Evolutionary conservation across 2,797 vertebrate species (phyloP), one percentile per base, ranked within the genome.

Genomic region (Urocyon cinereoargenteus): DNA sequence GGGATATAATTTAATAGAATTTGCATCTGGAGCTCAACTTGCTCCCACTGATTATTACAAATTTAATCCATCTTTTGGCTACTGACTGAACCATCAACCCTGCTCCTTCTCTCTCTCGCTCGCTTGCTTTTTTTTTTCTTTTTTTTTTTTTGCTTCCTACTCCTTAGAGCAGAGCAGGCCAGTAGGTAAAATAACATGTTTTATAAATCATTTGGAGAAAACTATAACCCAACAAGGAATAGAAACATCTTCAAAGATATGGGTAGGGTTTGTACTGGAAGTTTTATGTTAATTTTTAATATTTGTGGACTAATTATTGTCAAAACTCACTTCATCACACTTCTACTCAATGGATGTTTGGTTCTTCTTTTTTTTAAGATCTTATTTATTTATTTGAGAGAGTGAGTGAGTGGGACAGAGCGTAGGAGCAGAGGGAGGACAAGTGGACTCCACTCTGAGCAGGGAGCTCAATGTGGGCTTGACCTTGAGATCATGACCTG

Each of bases 31-130:
- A 82, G 10, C 8, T 2, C 4, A 34, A n/a, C 11, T n/a, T 59
- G 16, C 24, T 55, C 6, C 18, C 31, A 13, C 16, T 14, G 5
- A 16, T 8, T 53, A 5, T 26, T 26, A 14, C 19, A 22, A n/a
- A 40, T 81, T 40, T 6, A 10, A 3, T 66, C 34, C 22, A 7
- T 49, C 10, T 34, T 81, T 66, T 22, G 55, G 26, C 21, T 45
- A 0, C 1, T 6, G 10, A 7, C 55, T 26, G 64, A 75, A 72
- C 5, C 1, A 3, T 2, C 21, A 7, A 36, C 3, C 9, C 1
- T 0, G 12, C 9, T 10, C 59, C 31, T 51, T 31, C 28, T 88
- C 21, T 18, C 14, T 40, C 10, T 26, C 12, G 11, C 53, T 55
- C 40, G 7, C 40, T 45, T 45, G 40, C 40, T 13, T 16, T 16